A percentile compares a stretch with the other conserved stretches of the same genome.
These are phyloP conservation scores for Epinephelus awoara DNA, from an alignment of 2,797 vertebrate species.

Conservation along the genomic window DNA sequence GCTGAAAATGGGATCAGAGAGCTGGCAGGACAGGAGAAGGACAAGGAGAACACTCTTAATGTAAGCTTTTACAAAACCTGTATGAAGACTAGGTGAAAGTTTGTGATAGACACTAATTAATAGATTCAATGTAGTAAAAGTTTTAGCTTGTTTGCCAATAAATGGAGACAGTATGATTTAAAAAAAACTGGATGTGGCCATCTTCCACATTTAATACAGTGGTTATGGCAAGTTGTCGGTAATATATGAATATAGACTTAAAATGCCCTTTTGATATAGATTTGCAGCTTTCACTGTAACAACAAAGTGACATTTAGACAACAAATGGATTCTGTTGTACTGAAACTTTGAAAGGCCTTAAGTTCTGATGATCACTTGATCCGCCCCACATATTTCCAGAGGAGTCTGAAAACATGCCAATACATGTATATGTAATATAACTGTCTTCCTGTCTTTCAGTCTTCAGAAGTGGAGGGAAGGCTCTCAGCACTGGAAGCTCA, in stretches of 20 bases:
- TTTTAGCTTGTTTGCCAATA: neutral
- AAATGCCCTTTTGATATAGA: neutral
- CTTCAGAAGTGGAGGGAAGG: conserved; percentile 64
- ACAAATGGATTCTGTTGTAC: neutral
- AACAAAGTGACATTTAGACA: conserved; percentile 3
- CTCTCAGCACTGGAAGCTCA: conserved; percentile 84
- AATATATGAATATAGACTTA: neutral
- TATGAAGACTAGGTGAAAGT: neutral
- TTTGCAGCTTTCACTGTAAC: neutral
- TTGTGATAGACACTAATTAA: neutral
- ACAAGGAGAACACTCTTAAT: neutral
- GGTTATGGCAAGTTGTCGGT: too few species aligned
- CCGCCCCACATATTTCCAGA: neutral
- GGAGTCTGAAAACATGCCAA: neutral
- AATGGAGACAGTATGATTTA: neutral
- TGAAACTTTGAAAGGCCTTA: neutral
- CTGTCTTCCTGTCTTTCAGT: conserved; percentile 49
- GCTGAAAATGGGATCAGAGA: conserved; percentile 7
- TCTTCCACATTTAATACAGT: neutral
- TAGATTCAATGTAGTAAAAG: neutral
- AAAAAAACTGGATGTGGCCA: neutral
- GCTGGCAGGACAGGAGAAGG: conserved; percentile 11
- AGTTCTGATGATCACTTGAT: neutral
- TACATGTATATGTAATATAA: neutral
- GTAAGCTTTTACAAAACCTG: conserved; percentile 16